A percentile compares a stretch with the other conserved stretches of the same genome.
Conservation (phyloP, 2,113 vertebrate genomes). For the Siniperca knerii region DNA sequence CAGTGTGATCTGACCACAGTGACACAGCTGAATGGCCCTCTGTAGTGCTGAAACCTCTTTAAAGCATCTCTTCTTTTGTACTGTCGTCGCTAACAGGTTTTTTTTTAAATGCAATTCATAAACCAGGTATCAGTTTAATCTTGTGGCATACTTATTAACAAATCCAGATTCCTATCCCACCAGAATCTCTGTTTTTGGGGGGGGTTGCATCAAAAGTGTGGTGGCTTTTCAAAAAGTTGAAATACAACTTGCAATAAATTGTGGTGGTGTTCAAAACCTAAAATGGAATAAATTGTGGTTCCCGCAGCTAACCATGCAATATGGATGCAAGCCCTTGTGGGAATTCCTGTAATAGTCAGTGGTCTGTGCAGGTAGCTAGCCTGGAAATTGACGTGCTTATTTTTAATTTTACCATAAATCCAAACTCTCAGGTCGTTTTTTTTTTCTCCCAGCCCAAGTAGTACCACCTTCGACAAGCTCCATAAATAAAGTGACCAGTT, state of each 20-base stretch:
- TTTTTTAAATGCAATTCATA: too few species aligned
- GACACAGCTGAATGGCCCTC: constrained; percentile 48
- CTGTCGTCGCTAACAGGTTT: not conserved
- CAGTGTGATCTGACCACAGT: constrained; percentile 36
- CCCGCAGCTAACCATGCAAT: not conserved
- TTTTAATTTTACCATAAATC: not conserved
- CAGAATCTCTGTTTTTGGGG: not conserved
- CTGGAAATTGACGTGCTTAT: too few species aligned
- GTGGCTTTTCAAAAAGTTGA: not conserved
- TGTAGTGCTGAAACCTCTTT: constrained; percentile 23
- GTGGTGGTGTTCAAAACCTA: not conserved
- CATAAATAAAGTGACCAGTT: not conserved
- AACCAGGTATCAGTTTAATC: not conserved
- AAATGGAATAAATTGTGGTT: not conserved
- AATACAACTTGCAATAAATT: not conserved
- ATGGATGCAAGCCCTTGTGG: not conserved
- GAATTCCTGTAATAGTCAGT: not conserved
- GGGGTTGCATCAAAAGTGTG: not conserved
- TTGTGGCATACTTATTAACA: not conserved
- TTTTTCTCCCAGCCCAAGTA: not conserved
- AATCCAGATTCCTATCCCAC: not conserved
- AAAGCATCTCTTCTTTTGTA: not conserved
- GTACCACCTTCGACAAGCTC: not conserved
- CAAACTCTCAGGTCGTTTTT: not conserved
- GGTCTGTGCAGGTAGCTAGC: not conserved